Conservation (phyloP, 1,140 invertebrate genomes). For the Stegodyphus dumicola region DNA sequence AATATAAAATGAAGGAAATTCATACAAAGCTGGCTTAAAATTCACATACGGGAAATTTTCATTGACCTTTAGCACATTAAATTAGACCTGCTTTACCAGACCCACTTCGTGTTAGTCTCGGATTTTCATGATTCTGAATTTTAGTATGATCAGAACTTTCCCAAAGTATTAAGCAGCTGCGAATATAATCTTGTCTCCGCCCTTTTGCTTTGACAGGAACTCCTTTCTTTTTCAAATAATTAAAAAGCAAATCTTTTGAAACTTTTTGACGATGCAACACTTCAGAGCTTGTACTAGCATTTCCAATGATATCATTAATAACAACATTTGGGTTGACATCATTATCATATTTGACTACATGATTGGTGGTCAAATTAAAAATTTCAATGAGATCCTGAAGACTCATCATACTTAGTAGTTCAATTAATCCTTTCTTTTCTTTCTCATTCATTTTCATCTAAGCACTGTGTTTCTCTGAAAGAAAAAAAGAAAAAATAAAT, state of each 20-base stretch:
- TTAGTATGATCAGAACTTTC: not conserved
- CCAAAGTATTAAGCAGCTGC: conserved; percentile 16
- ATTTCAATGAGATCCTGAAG: conserved; percentile 21
- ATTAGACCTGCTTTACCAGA: too few species aligned
- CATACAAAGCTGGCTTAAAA: too few species aligned
- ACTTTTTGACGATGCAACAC: conserved; percentile 30
- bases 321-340: conserved; percentile 3
- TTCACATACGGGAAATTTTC: too few species aligned
- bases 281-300: conserved; percentile 27
- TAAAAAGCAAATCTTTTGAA: conserved; percentile 23
- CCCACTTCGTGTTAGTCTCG: not conserved
- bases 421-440: not conserved
- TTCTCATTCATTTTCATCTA: too few species aligned
- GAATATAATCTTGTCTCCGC: conserved; percentile 19
- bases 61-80: too few species aligned
- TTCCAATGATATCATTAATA: conserved; percentile 20
- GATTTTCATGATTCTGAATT: conserved; percentile 14
- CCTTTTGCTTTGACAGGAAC: conserved; percentile 12
- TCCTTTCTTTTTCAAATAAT: conserved; percentile 21
- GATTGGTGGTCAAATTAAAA: conserved; percentile 25
- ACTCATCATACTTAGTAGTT: conserved; percentile 10
- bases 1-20: too few species aligned
- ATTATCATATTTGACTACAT: conserved; percentile 1
- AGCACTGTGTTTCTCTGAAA: too few species aligned
- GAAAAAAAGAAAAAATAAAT: too few species aligned